Conservation (phyloP, 2,797 vertebrate genomes). For the Mionectes olivaceus region DNA sequence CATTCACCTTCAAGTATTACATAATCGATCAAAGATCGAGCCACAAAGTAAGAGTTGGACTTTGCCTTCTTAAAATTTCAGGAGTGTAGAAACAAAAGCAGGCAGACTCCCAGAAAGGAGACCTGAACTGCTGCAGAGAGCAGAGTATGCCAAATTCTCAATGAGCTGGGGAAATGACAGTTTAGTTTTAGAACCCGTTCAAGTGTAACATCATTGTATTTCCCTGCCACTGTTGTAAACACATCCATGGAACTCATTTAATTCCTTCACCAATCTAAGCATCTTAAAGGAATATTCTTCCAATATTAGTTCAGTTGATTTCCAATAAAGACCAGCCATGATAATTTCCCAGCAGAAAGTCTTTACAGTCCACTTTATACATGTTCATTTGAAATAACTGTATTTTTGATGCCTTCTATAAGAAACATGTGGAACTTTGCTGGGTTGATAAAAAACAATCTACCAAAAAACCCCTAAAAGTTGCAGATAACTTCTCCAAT, state of each 20-base stretch:
- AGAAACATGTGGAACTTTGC: not conserved
- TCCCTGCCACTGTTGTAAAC: not conserved
- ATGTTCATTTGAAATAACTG: not conserved
- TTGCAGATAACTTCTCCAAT: conserved; percentile 14
- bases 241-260: not conserved
- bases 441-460: not conserved
- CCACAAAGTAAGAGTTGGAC: not conserved
- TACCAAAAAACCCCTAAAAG: not conserved
- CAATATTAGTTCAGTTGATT: not conserved
- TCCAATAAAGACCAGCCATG: not conserved
- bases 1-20: not conserved
- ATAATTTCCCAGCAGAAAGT: not conserved
- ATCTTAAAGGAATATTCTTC: not conserved
- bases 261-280: not conserved
- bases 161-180: not conserved
- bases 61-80: not conserved
- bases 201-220: not conserved
- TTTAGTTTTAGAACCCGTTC: conserved; percentile 9
- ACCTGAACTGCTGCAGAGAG: not conserved
- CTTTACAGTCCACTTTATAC: not conserved
- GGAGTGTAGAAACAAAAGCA: not conserved
- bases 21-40: not conserved
- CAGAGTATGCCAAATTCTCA: not conserved
- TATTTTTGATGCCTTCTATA: not conserved
- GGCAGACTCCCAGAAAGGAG: not conserved